Evolutionary conservation across 2,888 invertebrate genomes (phyloP), one percentile per base, ranked within the genome.

Genomic region (Chrysolina americana): DNA sequence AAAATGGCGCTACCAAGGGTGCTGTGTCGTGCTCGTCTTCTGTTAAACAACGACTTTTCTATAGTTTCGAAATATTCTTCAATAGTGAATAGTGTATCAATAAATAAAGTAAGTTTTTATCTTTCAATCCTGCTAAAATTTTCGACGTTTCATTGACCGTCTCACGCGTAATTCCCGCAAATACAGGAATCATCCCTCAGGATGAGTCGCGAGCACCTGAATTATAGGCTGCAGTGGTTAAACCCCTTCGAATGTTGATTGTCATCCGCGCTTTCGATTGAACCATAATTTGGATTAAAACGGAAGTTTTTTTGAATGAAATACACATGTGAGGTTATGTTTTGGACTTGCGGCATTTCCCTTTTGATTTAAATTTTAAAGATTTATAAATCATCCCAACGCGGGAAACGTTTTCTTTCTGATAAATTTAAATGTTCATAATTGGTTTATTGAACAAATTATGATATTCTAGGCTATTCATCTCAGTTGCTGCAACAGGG

Each of bases 1-100:
- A 87, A 87, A 86, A 88, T 88, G 88, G 88, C 88, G 86, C 83
- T 87, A 77, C 84, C 86, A 81, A 85, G 87, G 81, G 85, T 87
- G 83, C 83, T 87, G 83, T 87, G 85, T 83, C 86, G 86, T 80
- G 84, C 85, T 85, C 86, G 87, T 79, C 84, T 86, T 80, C 80
- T 87, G 69, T 81, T 85, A 81, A 84, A 84, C 83, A 86, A 85
- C 85, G 87, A 87, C 83, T 82, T 86, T 84, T 85, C 85, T 79
- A 84, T 83, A 81, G 81, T 87, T 85, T 84, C 85, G 74, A 86
- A 86, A 82, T 85, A 85, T 80, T 81, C 85, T 75, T 80, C 84
- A 71, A 70, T 86, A 76, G 79, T 83, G 70, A 87, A 84, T 79
- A 83, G 83, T 80, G 83, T 83, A 78, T 81, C 83, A 76, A 81